Evolutionary conservation across 2,113 vertebrate species (phyloP), one percentile per base, ranked within the genome.

Genomic region (Neopipo cinnamomea): DNA sequence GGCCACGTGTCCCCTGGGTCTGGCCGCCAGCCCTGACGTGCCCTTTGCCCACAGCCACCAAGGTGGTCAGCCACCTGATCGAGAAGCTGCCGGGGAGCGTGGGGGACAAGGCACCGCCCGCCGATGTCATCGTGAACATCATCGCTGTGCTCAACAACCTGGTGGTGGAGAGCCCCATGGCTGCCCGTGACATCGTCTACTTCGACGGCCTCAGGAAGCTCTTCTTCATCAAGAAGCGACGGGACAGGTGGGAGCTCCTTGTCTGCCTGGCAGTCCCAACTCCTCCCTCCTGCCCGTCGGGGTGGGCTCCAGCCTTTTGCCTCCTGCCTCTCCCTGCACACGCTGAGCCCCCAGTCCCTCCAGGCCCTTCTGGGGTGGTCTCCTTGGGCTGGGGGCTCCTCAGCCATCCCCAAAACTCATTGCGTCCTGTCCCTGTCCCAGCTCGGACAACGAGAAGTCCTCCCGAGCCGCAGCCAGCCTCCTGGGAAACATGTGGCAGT

Each of bases 401-500:
- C 21, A 12, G 47, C 1, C 2, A 5, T 53, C 37, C 25, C 76
- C 37, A 37, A 5, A 85, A 5, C 35, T 86, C 49, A 56, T 8
- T 28, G 18, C 5, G 5, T 24, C 20, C 22, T 44, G 1, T 83
- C 37, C 89, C 47, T 61, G 67, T 56, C 92, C n/a, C 76, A 99
- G 99, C 77, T 23, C 98, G 0, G 98, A 95, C n/a, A 98, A 96
- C 1, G 90, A 97, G 66, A 99, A 98, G 97, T 98, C 98, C 53
- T 97, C 98, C 78, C 97, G 98, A 63, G 99, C 99, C 0, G 99
- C 99, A 4, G 93, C 98, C 72, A 99, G 98, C 66, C 99, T 99
- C 62, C 96, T 99, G 90, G 97, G 95, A 96, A 99, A 99, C 97
- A 99, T 99, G 98, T 99, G 98, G 98, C 98, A 99, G 72, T 99